These are phyloP conservation scores for Salvelinus alpinus DNA, from an alignment of 2,113 vertebrate genomes.

Conservation along the genomic window DNA sequence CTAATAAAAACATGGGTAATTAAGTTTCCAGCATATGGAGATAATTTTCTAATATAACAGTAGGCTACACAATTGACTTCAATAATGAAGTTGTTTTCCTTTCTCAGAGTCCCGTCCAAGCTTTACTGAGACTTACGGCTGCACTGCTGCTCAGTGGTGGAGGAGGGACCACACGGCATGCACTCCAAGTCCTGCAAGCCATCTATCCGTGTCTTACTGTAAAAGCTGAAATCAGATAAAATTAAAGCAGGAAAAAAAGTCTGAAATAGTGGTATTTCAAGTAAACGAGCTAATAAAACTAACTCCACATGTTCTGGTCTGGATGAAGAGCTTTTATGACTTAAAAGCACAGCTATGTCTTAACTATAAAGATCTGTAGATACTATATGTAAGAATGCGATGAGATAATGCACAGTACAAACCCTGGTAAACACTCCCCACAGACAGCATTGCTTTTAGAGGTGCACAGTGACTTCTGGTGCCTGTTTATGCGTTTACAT, in stretches of 20 bases:
- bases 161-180: conserved; percentile 76
- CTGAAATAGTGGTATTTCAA: background rate
- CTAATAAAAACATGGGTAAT: background rate
- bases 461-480: conserved; percentile 74
- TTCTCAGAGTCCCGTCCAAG: background rate
- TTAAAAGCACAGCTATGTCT: background rate
- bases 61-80: too few species aligned
- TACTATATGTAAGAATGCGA: too few species aligned
- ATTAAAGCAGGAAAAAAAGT: conserved; percentile 1
- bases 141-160: conserved; percentile 72
- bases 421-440: conserved; percentile 81
- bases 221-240: conserved; percentile 66
- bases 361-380: background rate
- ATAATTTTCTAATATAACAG: too few species aligned
- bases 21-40: background rate
- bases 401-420: conserved; percentile 21
- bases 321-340: background rate
- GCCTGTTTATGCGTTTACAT: conserved; percentile 76
- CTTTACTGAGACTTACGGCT: conserved; percentile 20
- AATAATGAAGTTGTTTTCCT: background rate
- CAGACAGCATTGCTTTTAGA: conserved; percentile 70
- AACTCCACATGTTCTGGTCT: background rate
- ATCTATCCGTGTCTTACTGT: conserved; percentile 79
- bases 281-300: background rate
- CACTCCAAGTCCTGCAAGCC: conserved; percentile 80